These are phyloP conservation scores for Drosophila paramelanica DNA, from an alignment of 2,888 invertebrate genomes.

Conservation along the genomic window DNA sequence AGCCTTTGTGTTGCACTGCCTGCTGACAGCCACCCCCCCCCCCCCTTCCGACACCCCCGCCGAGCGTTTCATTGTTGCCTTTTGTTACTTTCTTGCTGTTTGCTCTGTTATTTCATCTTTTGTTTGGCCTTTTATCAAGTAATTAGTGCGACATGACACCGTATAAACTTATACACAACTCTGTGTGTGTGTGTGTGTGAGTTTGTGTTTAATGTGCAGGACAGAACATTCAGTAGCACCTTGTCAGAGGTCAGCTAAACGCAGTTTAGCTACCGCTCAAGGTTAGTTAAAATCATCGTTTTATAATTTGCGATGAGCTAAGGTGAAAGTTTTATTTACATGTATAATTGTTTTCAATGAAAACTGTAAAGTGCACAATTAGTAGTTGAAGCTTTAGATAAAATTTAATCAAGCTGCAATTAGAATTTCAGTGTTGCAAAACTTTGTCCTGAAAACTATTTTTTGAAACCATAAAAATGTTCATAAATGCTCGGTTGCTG, in stretches of 20 bases:
- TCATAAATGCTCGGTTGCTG: too few relatives aligned
- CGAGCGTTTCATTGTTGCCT: slow-evolving; percentile 55
- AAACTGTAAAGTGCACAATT: too few relatives aligned
- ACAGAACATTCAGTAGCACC: background rate
- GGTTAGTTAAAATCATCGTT: slow-evolving; percentile 16
- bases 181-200: background rate
- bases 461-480: too few relatives aligned
- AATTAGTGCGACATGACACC: slow-evolving; percentile 63
- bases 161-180: slow-evolving; percentile 2
- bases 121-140: slow-evolving; percentile 73
- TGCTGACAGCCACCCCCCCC: slow-evolving; percentile 1
- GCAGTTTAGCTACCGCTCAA: slow-evolving; percentile 21
- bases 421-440: too few relatives aligned
- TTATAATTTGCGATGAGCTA: background rate
- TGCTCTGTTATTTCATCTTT: slow-evolving; percentile 44
- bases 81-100: slow-evolving; percentile 37
- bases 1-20: slow-evolving; percentile 42
- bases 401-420: too few relatives aligned
- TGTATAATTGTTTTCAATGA: background rate
- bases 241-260: slow-evolving; percentile 31
- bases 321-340: background rate
- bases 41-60: too few relatives aligned
- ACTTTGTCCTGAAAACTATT: too few relatives aligned
- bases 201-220: background rate
- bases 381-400: too few relatives aligned